Conservation (phyloP, 1,140 invertebrate genomes). For the Bombus terrestris region DNA sequence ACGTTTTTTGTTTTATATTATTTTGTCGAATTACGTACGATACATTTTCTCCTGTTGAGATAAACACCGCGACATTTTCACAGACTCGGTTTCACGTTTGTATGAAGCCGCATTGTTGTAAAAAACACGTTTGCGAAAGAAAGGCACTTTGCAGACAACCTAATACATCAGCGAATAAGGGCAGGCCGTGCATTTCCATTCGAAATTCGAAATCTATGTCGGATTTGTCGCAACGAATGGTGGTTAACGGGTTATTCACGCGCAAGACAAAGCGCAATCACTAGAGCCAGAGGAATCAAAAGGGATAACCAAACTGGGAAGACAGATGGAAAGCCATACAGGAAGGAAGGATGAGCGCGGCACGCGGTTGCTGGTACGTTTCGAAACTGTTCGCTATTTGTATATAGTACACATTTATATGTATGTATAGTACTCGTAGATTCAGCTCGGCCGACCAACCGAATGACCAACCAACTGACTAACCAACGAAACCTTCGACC, state of each 20-base stretch:
- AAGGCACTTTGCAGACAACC: too few relatives aligned
- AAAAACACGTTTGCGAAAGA: too few relatives aligned
- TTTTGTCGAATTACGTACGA: too few relatives aligned
- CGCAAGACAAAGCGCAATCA: not conserved
- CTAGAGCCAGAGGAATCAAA: not conserved
- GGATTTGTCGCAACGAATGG: not conserved
- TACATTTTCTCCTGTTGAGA: too few relatives aligned
- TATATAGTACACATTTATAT: not conserved
- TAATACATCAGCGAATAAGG: not conserved
- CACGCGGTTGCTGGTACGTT: not conserved
- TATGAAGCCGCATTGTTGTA: too few relatives aligned
- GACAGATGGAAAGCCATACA: not conserved
- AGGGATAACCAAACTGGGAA: not conserved
- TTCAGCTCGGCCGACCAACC: not conserved
- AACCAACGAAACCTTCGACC: constrained; percentile 1
- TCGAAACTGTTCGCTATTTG: not conserved
- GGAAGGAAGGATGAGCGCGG: not conserved
- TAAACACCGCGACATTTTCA: too few relatives aligned
- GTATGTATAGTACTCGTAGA: not conserved
- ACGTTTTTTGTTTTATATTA: too few relatives aligned
- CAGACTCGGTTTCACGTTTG: too few relatives aligned
- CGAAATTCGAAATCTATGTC: not conserved
- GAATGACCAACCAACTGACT: not conserved
- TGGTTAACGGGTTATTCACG: not conserved
- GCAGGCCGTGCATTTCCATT: too few relatives aligned